Percentiles rank a stretch among this genome's conserved stretches.
These are phyloP conservation scores for Villa cingulata DNA, from an alignment of 2,888 invertebrate genomes.

Conservation along the genomic window DNA sequence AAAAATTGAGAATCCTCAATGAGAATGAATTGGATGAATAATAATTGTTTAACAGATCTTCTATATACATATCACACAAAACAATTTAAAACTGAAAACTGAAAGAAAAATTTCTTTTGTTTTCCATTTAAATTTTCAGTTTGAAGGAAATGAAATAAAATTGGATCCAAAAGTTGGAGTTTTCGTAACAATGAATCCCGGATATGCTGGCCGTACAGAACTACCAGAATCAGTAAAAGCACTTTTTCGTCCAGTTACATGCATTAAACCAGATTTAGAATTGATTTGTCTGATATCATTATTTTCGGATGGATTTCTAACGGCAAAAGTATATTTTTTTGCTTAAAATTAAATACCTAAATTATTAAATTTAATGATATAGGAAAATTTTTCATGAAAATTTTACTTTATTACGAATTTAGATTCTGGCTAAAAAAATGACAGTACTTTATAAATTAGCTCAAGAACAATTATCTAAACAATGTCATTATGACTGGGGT, in stretches of 20 bases:
- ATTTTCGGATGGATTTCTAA: slow-evolving; percentile 82
- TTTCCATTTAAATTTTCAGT: slow-evolving; percentile 46
- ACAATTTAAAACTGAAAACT: too few species aligned
- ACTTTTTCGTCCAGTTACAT: slow-evolving; percentile 80
- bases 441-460: slow-evolving; percentile 80
- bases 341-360: too few species aligned
- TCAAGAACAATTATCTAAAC: slow-evolving; percentile 77
- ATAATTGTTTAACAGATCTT: too few species aligned
- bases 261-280: slow-evolving; percentile 81
- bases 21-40: too few species aligned
- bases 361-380: too few species aligned
- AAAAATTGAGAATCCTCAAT: too few species aligned
- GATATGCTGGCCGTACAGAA: slow-evolving; percentile 83
- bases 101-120: too few species aligned
- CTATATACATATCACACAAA: too few species aligned
- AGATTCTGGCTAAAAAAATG: slow-evolving; percentile 83
- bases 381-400: background rate
- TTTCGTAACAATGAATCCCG: slow-evolving; percentile 93
- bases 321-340: slow-evolving; percentile 53
- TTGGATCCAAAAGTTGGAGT: slow-evolving; percentile 79
- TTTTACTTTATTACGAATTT: background rate
- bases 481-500: slow-evolving; percentile 90
- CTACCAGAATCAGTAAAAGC: slow-evolving; percentile 87
- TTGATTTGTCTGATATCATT: slow-evolving; percentile 85
- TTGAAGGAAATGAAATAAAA: slow-evolving; percentile 69